Base-by-base conservation (phyloP, 2,113 vertebrate genomes). In the Pelmatolapia mariae region DNA sequence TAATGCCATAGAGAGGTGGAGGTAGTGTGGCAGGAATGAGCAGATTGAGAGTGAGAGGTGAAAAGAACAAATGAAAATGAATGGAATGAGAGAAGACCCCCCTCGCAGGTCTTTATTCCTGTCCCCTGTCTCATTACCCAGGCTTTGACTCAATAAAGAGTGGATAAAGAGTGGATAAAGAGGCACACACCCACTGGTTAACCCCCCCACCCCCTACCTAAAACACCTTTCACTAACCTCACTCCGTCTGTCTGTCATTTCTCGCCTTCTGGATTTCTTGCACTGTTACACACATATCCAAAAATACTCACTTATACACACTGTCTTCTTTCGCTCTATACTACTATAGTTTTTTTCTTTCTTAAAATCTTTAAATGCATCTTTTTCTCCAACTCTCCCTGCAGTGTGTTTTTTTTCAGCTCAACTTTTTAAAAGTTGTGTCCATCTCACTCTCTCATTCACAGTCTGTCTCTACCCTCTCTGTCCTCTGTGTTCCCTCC, bases 121-220 rank as follows among this genome's bases (percentile, higher is more conserved):
- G 94, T 96, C 92, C 94, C 93, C 92, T 61, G 94, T 94, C 94
- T 96, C 95, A 96, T 96, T 96, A 94, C 91, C 66, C 59, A 87
- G 94, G 92, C 90, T 93, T 93, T 95, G 92, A 94, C 95, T 96
- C 94, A 95, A 94, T 95, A 95, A 95, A 95, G 94, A 94, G 91
- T 92, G 94, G 92, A 94, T 96, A 93, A 93, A 92, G 93, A 93
- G 89, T 91, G 94, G 94, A 96, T 96, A 94, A 94, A 94, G 94
- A 94, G 93, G 85, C 91, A 86, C 87, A 85, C 87, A 88, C 86
- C 90, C 90, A 88, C 76, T 73, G 87, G 76, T 90, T 68, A 82
- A 54, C 26, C 40, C 68, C 50, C 16, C 31, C 50, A 12, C 79
- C 52, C 76, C n/a, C 79, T 56, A 68, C 29, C 83, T 86, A 89